Conservation (phyloP, 2,888 invertebrate species). For the Blomia tropicalis region DNA sequence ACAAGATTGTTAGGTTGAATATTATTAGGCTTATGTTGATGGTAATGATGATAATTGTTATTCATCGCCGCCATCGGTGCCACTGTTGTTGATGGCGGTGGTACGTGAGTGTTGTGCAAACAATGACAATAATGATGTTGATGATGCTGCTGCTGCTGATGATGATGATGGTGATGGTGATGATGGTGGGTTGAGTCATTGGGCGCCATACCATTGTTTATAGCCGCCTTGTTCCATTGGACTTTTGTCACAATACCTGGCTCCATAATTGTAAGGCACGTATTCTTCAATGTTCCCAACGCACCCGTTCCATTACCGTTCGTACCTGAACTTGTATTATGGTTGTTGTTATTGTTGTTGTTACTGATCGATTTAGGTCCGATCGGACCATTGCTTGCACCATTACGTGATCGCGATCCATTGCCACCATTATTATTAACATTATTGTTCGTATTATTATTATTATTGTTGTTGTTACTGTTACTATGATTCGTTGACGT, state of each 20-base stretch:
- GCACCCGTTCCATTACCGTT: neutral
- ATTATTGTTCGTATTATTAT: neutral
- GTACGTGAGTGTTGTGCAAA: slow-evolving; percentile 10
- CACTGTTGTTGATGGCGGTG: too few species aligned
- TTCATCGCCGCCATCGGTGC: too few species aligned
- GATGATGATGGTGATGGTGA: too few species aligned
- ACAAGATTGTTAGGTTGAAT: too few species aligned
- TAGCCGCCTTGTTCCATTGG: slow-evolving; percentile 22
- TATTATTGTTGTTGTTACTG: too few species aligned
- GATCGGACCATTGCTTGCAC: too few species aligned
- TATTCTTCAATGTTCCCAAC: neutral
- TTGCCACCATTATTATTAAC: neutral
- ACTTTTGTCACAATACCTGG: slow-evolving; percentile 13
- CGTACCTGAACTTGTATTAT: neutral
- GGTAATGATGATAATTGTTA: neutral
- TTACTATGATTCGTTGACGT: slow-evolving; percentile 12
- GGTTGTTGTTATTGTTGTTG: too few species aligned
- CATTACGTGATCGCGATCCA: neutral
- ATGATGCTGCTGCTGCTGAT: too few species aligned
- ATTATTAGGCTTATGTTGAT: too few species aligned
- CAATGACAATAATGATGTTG: too few species aligned
- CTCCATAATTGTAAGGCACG: slow-evolving; percentile 6
- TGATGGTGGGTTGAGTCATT: too few species aligned
- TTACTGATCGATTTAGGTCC: slow-evolving; percentile 20
- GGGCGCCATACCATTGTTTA: too few species aligned